Evolutionary conservation across 2,888 invertebrate species (phyloP), one percentile per base, ranked within the genome.

Genomic region (Dioctria linearis): DNA sequence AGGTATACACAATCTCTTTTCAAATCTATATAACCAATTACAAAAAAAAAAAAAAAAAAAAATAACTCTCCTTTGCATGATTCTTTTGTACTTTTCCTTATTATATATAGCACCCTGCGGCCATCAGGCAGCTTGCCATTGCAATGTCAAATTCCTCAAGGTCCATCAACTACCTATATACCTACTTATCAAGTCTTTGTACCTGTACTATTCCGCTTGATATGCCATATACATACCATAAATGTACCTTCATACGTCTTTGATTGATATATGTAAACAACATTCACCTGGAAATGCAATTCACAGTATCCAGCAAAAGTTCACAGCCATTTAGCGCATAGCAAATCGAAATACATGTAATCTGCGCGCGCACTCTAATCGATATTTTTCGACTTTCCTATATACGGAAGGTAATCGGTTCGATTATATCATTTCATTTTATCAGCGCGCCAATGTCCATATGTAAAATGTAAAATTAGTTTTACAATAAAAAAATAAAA

Each of bases 61-160:
- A 46, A 25, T 25, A 67, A 67, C 25, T 67, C 25, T 67, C 67
- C 3, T 13, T 3, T 46, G 6, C 46, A 71, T 57, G n/a, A 43
- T 13, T 71, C 51, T 71, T 71, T 71, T 5, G 25, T 54, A 37
- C 54, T 75, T 57, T 73, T 13, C 6, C 11, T 73, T 25, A 25
- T 25, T 25, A 25, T 25, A 25, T 25, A 25, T 59, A 59, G 59
- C 59, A 59, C 59, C 59, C n/a, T 42, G 71, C 13, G 49, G 39
- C 49, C 59, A 59, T n/a, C 59, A 11, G 61, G 71, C 25, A 51
- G 39, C 49, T 59, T 75, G 75, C 46, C 75, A 75, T 9, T n/a
- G 59, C 75, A 75, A 75, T 61, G 59, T 37, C 59, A 75, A 75
- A 61, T n/a, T 43, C 2, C 42, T 59, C 75, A 75, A 75, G 75